Evolutionary conservation across 2,888 invertebrate genomes (phyloP), one percentile per base, ranked within the genome.

Genomic region (Priocnemis perturbator): DNA sequence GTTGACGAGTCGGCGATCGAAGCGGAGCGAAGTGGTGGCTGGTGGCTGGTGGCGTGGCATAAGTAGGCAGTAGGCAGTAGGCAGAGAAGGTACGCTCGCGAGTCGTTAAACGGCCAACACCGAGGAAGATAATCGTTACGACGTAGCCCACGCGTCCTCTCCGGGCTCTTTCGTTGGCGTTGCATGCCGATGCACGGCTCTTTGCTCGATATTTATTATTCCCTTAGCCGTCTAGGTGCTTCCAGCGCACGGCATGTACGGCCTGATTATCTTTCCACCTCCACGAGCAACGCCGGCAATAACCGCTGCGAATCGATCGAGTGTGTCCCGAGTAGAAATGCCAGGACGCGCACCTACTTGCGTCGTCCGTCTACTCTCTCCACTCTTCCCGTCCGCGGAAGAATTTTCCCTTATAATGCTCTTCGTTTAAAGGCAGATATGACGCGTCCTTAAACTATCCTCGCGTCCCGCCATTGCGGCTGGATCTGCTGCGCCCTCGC

Each of bases 131-230:
- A 69, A 72, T 69, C 65, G 57, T 65, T 53, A 56, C 26, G 50
- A 63, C 61, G 47, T 44, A 69, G 47, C 69, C 68, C 62, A 72
- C 69, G 65, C 69, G 60, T 52, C 55, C 30, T 45, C 59, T 26
- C 44, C 17, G 19, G 7, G 48, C 17, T 60, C 47, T 69, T 60
- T 62, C 45, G 45, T 50, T 14, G 19, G 53, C 19, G 44, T 53
- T 48, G 48, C 59, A 11, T 9, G 56, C 53, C 58, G 63, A 58
- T 57, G 23, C 57, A 37, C 20, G 53, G 53, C 60, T 67, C 64
- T 37, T 68, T 62, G 63, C 48, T 60, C 55, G 66, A 69, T 67
- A 66, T 67, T 69, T 64, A 57, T 61, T 60, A 44, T 62, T 45
- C 17, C 17, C 48, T 21, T 63, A 48, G 59, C 26, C 56, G 23